Conservation (phyloP, 2,888 invertebrate species). For the Catocala nupta region DNA sequence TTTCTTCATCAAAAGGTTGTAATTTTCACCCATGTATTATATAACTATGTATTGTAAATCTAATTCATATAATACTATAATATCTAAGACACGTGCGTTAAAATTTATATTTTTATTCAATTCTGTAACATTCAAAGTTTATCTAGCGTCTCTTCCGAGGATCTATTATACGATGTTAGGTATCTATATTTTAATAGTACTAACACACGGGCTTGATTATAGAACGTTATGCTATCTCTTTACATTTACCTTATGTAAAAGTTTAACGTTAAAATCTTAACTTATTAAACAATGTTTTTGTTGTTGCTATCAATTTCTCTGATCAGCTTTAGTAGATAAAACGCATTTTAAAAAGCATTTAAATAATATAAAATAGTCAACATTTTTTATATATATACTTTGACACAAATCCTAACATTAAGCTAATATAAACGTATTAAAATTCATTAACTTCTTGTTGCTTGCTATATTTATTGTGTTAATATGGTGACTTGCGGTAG, state of each 20-base stretch:
- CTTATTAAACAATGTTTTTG: too few relatives aligned
- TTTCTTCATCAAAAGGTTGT: slow-evolving; percentile 7
- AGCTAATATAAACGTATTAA: too few relatives aligned
- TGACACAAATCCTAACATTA: too few relatives aligned
- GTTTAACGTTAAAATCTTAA: too few relatives aligned
- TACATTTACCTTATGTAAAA: slow-evolving; percentile 18
- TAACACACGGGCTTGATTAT: slow-evolving; percentile 9
- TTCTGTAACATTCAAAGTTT: slow-evolving; percentile 29
- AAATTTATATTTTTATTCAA: slow-evolving; percentile 30
- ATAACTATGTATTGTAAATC: slow-evolving; percentile 33
- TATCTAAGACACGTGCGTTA: slow-evolving; percentile 52
- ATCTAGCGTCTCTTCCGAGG: slow-evolving; percentile 50
- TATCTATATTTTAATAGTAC: slow-evolving; percentile 13
- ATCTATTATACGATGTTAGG: slow-evolving; percentile 18
- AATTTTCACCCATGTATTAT: slow-evolving; percentile 17
- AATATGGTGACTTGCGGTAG: too few relatives aligned
- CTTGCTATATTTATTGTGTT: too few relatives aligned
- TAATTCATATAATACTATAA: slow-evolving; percentile 46
- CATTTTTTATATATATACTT: too few relatives aligned
- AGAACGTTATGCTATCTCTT: slow-evolving; percentile 9
- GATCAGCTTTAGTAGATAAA: too few relatives aligned
- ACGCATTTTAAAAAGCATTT: too few relatives aligned
- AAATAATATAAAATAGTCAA: too few relatives aligned
- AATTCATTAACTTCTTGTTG: too few relatives aligned
- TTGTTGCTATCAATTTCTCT: too few relatives aligned